These are phyloP conservation scores for Omphaloscelis lunosa DNA, from an alignment of 2,888 invertebrate species.

Conservation along the genomic window DNA sequence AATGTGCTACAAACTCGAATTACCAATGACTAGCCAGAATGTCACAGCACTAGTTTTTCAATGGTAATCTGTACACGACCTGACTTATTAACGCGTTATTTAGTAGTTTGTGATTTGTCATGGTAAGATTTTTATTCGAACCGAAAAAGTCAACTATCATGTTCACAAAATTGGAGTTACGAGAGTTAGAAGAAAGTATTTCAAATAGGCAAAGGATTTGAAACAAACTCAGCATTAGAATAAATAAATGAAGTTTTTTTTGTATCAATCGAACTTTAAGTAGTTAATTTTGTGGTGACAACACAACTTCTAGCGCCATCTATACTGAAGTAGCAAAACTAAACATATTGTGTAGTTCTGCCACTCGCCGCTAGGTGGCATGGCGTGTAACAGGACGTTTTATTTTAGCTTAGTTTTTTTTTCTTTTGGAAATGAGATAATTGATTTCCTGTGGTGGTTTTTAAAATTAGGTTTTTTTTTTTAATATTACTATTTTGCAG, in stretches of 20 bases:
- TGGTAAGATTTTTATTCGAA: not conserved
- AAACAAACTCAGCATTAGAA: not conserved
- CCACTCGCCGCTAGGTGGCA: slow-evolving; percentile 62
- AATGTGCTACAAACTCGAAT: not conserved
- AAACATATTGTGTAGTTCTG: slow-evolving; percentile 45
- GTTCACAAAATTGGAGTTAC: not conserved
- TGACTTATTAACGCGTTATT: not conserved
- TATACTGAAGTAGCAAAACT: slow-evolving; percentile 25
- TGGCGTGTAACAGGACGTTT: not conserved
- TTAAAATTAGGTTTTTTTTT: not conserved
- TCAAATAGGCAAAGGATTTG: not conserved
- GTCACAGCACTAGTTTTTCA: not conserved
- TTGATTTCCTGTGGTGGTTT: not conserved
- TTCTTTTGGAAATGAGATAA: not conserved
- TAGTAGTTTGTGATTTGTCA: not conserved
- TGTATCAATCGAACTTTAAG: not conserved
- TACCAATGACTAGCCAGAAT: not conserved
- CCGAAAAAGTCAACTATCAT: not conserved
- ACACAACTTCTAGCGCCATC: slow-evolving; percentile 50
- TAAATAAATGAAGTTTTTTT: no score
- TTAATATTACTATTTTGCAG: no score
- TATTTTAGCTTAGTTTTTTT: not conserved
- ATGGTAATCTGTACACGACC: not conserved
- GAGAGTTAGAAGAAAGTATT: not conserved
- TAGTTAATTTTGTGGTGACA: not conserved